Evolutionary conservation across 1,140 invertebrate species (phyloP).

Genomic region (Heliconius hewitsoni): DNA sequence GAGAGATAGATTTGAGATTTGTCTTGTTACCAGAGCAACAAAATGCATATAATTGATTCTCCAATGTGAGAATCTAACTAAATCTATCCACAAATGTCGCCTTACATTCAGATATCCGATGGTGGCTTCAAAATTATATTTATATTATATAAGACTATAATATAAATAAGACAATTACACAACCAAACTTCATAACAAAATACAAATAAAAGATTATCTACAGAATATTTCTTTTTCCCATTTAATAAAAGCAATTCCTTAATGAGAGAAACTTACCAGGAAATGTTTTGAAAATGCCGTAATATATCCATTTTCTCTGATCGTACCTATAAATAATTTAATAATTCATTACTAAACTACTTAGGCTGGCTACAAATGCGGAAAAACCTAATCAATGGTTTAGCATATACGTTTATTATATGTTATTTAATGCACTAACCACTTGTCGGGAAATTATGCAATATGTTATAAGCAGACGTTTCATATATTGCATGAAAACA

Average conservation of each 20-base stretch:
- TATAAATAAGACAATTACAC: too few relatives aligned
- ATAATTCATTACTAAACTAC: conserved; percentile 1
- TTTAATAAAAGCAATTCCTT: background rate
- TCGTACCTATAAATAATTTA: conserved; percentile 19
- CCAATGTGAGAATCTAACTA: too few relatives aligned
- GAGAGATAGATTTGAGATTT: too few relatives aligned
- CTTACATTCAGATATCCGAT: too few relatives aligned
- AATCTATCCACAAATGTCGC: too few relatives aligned
- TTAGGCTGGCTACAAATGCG: background rate
- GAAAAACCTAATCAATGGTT: conserved; percentile 12
- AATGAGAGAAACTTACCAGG: conserved; percentile 37
- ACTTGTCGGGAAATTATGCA: conserved; percentile 29
- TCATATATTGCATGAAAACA: conserved; percentile 18
- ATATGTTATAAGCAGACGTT: conserved; percentile 19
- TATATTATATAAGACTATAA: too few relatives aligned
- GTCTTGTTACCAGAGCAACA: too few relatives aligned
- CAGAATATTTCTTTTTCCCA: background rate
- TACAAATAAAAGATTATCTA: background rate
- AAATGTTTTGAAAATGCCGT: conserved; percentile 49
- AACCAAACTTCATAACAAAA: background rate
- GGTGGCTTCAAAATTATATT: too few relatives aligned
- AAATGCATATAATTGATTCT: too few relatives aligned
- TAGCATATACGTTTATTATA: conserved; percentile 15
- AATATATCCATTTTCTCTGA: conserved; percentile 43
- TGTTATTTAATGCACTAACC: conserved; percentile 25